Percentiles rank a stretch among this genome's conserved stretches.
phyloP scores from a whole-genome alignment of 2,888 invertebrate species.

The Rotaria macrura region DNA sequence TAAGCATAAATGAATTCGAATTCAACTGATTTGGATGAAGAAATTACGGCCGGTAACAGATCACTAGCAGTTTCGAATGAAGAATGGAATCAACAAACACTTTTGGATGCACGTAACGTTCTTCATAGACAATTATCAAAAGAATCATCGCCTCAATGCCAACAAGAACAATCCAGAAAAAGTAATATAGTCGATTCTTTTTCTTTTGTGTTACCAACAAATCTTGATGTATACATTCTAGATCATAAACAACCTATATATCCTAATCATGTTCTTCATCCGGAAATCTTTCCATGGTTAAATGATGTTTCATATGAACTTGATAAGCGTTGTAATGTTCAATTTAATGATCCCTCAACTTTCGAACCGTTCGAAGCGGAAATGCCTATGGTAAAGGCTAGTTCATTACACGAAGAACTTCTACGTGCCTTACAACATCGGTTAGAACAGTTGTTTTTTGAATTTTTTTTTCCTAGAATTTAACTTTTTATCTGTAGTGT shows the following conservation, averaged over 20 bases:
- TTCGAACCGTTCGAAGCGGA: neutral
- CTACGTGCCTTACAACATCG: neutral
- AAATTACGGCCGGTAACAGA: neutral
- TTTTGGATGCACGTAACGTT: neutral
- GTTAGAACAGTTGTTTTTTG: neutral
- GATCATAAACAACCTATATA: neutral
- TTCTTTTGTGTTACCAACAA: neutral
- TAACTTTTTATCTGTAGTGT: neutral
- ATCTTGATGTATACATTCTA: neutral
- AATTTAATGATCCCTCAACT: too few relatives aligned
- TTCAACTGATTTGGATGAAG: neutral
- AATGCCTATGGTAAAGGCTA: neutral
- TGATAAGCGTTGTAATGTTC: neutral
- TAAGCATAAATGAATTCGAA: neutral
- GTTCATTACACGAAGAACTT: neutral
- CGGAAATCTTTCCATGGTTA: neutral
- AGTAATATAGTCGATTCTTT: neutral
- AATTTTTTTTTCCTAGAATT: neutral
- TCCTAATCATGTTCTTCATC: constrained; percentile 1
- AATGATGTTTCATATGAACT: neutral
- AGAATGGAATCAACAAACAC: constrained; percentile 4
- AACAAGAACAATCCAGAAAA: neutral
- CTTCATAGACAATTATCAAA: neutral
- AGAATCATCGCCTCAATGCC: neutral
- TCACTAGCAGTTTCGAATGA: neutral